These are phyloP conservation scores for Upupa epops DNA, from an alignment of 2,113 vertebrate genomes.

Conservation along the genomic window DNA sequence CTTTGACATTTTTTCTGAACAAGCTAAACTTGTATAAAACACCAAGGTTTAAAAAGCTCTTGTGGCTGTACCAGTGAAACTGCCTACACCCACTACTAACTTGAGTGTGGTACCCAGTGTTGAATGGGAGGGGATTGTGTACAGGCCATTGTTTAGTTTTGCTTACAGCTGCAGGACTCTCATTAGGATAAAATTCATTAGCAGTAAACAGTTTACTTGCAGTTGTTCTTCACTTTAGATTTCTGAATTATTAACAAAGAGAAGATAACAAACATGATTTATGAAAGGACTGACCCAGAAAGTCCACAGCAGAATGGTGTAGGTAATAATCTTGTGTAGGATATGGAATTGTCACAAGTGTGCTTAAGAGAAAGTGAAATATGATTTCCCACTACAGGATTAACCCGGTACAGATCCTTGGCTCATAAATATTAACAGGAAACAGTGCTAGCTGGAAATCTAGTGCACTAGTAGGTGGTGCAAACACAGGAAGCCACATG, in stretches of 20 bases:
- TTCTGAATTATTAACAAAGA: constrained; percentile 55
- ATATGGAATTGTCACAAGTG: background rate
- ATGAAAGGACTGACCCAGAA: constrained; percentile 39
- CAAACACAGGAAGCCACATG: background rate
- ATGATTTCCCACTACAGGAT: background rate
- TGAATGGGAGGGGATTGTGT: background rate
- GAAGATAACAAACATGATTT: constrained; percentile 5
- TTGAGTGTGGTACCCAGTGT: background rate
- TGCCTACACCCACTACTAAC: background rate
- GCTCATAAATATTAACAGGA: background rate
- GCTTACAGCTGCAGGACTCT: background rate
- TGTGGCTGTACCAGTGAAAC: background rate
- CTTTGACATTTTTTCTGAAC: background rate
- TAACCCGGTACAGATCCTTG: background rate
- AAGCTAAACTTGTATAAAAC: background rate
- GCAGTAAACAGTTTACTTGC: constrained; percentile 12
- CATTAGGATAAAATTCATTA: background rate
- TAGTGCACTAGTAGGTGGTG: background rate
- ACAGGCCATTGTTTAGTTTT: background rate
- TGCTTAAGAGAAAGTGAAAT: background rate
- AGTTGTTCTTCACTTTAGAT: constrained; percentile 29
- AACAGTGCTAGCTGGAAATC: background rate
- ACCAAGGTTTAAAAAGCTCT: background rate
- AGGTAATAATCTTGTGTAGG: background rate
- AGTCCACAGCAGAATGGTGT: background rate